These are phyloP conservation scores for Anguilla rostrata DNA, from an alignment of 2,113 vertebrate genomes.

Conservation along the genomic window DNA sequence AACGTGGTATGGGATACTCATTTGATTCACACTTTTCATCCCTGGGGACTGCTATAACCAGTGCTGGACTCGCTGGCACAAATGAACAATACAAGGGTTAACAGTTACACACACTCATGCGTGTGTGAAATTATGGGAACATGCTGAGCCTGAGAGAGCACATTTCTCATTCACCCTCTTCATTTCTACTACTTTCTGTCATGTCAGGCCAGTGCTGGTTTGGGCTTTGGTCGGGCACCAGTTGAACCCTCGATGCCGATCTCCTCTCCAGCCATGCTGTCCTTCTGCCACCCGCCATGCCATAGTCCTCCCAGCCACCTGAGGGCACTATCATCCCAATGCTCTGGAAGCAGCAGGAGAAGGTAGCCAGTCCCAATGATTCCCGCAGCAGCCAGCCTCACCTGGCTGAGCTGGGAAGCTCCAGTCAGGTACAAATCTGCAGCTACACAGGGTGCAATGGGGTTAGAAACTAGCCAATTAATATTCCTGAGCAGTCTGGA, in stretches of 20 bases:
- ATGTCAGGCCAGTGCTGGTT: slow-evolving; percentile 13
- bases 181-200: no score
- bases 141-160: not conserved
- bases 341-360: slow-evolving; percentile 50
- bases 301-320: slow-evolving; percentile 41
- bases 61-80: no score
- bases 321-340: slow-evolving; percentile 49
- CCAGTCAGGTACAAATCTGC: slow-evolving; percentile 35
- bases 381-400: slow-evolving; percentile 42
- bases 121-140: not conserved
- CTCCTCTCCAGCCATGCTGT: slow-evolving; percentile 30
- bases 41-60: no score
- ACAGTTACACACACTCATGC: no score
- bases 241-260: slow-evolving; percentile 20
- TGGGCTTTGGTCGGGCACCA: slow-evolving; percentile 24
- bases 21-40: no score
- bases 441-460: slow-evolving; percentile 28
- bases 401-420: slow-evolving; percentile 36
- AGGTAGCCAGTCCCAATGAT: slow-evolving; percentile 50
- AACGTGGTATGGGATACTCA: no score
- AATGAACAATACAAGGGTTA: no score
- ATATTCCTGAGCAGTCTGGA: not conserved
- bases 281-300: slow-evolving; percentile 33
- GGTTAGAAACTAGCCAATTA: not conserved
- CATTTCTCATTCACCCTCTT: not conserved